phyloP scores from a whole-genome alignment of 37 sponge, comb jelly and placozoan genomes.

The Diacarnus erythraeanus region DNA sequence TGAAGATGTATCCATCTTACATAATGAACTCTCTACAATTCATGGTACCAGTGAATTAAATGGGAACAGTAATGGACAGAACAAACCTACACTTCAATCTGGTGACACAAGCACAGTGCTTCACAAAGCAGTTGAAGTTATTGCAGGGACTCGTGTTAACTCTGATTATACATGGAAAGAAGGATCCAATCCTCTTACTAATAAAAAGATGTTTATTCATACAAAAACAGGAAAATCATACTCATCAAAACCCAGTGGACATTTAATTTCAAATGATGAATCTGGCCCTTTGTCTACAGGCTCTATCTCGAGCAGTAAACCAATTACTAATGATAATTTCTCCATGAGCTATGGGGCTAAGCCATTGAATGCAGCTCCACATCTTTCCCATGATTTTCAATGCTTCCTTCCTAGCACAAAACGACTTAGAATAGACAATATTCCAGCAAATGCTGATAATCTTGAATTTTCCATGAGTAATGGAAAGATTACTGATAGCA shows the following conservation, averaged over 20 bases:
- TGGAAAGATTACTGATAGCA: too few relatives aligned
- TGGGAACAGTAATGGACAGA: background rate
- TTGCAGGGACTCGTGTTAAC: background rate
- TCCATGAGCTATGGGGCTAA: background rate
- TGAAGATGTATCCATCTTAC: too few relatives aligned
- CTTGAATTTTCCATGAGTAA: background rate
- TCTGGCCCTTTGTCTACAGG: too few relatives aligned
- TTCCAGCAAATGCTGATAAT: background rate
- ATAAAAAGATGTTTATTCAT: constrained; percentile 2
- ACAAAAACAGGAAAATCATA: constrained; percentile 3
- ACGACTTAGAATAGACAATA: background rate
- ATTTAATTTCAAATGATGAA: too few relatives aligned
- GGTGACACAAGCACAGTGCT: background rate
- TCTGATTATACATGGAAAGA: background rate
- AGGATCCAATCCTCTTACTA: background rate
- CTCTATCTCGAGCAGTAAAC: too few relatives aligned
- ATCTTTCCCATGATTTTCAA: constrained; percentile 27
- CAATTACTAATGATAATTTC: too few relatives aligned
- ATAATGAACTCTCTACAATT: too few relatives aligned
- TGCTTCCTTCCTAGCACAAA: constrained; percentile 42
- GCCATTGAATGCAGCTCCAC: constrained; percentile 33
- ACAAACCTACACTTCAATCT: background rate
- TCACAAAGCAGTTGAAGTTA: background rate
- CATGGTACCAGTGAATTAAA: too few relatives aligned
- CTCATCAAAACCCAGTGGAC: background rate